Percentiles rank a stretch among this genome's conserved stretches.
These are phyloP conservation scores for Netelia fuscicornis DNA, from an alignment of 2,888 invertebrate species.

Conservation along the genomic window DNA sequence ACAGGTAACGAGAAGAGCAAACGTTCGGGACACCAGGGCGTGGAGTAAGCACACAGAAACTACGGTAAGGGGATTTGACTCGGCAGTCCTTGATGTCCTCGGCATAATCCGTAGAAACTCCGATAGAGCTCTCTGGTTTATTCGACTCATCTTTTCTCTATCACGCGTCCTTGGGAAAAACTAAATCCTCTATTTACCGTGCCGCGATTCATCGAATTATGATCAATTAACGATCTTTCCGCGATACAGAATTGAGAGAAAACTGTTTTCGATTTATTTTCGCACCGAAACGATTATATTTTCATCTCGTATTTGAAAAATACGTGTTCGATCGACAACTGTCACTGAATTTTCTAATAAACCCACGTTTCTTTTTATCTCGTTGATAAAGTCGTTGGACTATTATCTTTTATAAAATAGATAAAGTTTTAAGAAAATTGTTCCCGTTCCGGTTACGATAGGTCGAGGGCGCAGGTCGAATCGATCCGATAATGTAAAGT, in stretches of 20 bases:
- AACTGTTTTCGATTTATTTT: background rate
- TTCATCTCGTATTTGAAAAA: too few relatives aligned
- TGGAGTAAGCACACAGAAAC: constrained; percentile 60
- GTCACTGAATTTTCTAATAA: too few relatives aligned
- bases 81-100: constrained; percentile 56
- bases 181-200: constrained; percentile 7
- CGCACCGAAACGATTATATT: too few relatives aligned
- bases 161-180: constrained; percentile 3
- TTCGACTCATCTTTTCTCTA: constrained; percentile 41
- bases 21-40: constrained; percentile 71
- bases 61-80: constrained; percentile 47
- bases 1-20: constrained; percentile 75
- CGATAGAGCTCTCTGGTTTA: constrained; percentile 43
- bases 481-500: constrained; percentile 61
- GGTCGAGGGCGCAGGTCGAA: background rate
- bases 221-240: background rate
- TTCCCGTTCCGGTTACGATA: background rate
- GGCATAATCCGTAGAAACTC: constrained; percentile 50
- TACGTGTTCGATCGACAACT: too few relatives aligned
- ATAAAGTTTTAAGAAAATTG: too few relatives aligned
- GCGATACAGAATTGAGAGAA: background rate
- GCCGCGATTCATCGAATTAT: constrained; percentile 7
- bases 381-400: too few relatives aligned
- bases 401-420: too few relatives aligned
- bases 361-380: too few relatives aligned